Evolutionary conservation across 2,888 invertebrate genomes (phyloP), one percentile per base, ranked within the genome.

Genomic region (Oscheius myriophilus): DNA sequence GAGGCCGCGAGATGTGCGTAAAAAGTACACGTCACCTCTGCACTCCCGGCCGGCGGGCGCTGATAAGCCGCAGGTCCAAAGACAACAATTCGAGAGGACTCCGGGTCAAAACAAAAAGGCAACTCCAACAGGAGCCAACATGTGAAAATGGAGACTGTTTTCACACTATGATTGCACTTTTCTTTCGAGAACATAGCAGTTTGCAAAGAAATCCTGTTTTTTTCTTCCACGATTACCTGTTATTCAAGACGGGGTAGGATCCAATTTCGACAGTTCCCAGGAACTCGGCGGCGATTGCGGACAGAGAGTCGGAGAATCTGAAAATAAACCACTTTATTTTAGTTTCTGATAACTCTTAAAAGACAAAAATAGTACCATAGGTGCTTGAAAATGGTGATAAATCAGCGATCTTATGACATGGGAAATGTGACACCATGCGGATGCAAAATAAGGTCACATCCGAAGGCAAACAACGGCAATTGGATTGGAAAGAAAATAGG

Each of bases 161-260:
- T n/a, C n/a, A n/a, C n/a, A n/a, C n/a, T n/a, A n/a, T n/a, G n/a
- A 33, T 33, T 9, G 33, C 9, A 9, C 33, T 6, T 33, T 33
- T 33, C 9, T 9, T 33, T 3, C 9, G 3, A 57, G 6, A 57
- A 39, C 1, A 21, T 11, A 11, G 18, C 41, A 33, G 75, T 33
- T 33, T 33, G 3, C 33, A 6, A 9, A 33, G 9, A 9, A 33
- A 6, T 33, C 33, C 33, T 33, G 33, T 33, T 33, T 33, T 33
- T 33, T 9, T 33, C 33, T 33, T 33, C 33, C 33, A 3, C 9
- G 3, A n/a, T 41, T 21, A 88, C 88, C 87, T 87, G 82, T 89
- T 89, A 67, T 87, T 87, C 65, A 89, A 80, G 26, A 88, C 87
- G 18, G 91, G 91, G 84, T 91, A 91, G 26, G 90, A 90, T n/a